Conservation (phyloP, 2,113 vertebrate species). For the Rhinolophus sinicus region DNA sequence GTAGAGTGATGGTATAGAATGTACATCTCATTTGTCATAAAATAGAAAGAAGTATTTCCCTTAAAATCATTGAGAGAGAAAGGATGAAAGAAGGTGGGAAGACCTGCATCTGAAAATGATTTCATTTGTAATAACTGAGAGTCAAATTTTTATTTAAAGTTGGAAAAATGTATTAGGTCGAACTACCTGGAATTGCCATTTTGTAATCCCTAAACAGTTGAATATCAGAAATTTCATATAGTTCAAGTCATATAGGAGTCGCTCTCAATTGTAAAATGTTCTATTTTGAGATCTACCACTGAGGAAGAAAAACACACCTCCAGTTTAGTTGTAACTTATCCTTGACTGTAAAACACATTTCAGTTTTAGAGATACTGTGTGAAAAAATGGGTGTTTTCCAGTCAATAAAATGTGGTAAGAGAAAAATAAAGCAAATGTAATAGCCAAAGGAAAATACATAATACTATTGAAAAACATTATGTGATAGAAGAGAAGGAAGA, state of each 20-base stretch:
- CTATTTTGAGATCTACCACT: background rate
- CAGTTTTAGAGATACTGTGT: background rate
- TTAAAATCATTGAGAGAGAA: background rate
- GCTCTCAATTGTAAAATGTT: background rate
- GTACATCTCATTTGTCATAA: background rate
- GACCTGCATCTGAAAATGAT: background rate
- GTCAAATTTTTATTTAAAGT: constrained; percentile 27
- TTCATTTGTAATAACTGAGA: background rate
- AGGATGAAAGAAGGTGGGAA: background rate
- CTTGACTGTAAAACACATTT: background rate
- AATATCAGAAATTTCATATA: background rate
- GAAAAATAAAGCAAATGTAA: background rate
- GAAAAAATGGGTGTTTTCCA: background rate
- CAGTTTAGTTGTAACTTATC: background rate
- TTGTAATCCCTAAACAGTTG: background rate
- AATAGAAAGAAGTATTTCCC: background rate
- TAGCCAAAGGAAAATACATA: background rate
- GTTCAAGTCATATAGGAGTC: background rate
- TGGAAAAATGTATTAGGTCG: background rate
- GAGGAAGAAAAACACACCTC: background rate
- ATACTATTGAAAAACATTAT: background rate
- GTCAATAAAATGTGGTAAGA: background rate
- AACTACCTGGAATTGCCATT: background rate
- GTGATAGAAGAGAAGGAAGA: background rate
- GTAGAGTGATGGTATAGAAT: background rate